A percentile compares a stretch with the other conserved stretches of the same genome.
Evolutionary conservation across 2,888 invertebrate species (phyloP).

Genomic region (Caenorhabditis sinica): DNA sequence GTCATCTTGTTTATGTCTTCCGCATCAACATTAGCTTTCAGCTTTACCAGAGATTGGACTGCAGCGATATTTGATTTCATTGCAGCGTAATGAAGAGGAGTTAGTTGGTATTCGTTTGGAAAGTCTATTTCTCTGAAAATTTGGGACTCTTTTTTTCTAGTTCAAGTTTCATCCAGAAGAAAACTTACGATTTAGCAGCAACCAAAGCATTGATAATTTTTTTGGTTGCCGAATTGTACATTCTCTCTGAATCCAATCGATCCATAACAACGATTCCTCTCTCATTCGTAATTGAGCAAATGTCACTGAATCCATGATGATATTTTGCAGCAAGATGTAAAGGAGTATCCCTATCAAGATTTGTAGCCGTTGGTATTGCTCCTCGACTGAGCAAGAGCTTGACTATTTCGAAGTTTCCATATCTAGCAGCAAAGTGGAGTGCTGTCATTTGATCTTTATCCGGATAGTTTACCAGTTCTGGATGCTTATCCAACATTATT

Average conservation of each 20-base stretch:
- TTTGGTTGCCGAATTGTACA: conserved; percentile 8
- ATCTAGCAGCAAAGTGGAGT: conserved; percentile 71
- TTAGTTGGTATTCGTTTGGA: conserved; percentile 61
- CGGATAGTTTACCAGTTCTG: conserved; percentile 30
- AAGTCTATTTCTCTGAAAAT: conserved; percentile 60
- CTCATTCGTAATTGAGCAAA: conserved; percentile 17
- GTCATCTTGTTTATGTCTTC: conserved; percentile 68
- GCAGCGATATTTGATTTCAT: conserved; percentile 70
- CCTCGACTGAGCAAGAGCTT: conserved; percentile 56
- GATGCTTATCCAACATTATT: not conserved
- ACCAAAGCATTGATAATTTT: conserved; percentile 54
- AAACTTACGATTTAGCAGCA: conserved; percentile 49
- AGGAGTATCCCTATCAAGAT: conserved; percentile 63
- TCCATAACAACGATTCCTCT: conserved; percentile 15
- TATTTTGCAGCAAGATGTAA: conserved; percentile 74
- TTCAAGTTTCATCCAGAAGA: not conserved
- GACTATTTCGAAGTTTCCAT: conserved; percentile 65
- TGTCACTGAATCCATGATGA: conserved; percentile 30
- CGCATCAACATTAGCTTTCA: conserved; percentile 58
- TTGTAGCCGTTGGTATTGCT: conserved; percentile 56
- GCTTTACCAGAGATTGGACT: conserved; percentile 50
- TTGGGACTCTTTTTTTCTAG: not conserved
- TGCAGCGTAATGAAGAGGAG: conserved; percentile 73
- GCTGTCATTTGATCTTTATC: conserved; percentile 66
- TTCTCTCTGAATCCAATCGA: conserved; percentile 27